These are phyloP conservation scores for Rapana venosa DNA, from an alignment of 2,888 invertebrate species.

Conservation along the genomic window DNA sequence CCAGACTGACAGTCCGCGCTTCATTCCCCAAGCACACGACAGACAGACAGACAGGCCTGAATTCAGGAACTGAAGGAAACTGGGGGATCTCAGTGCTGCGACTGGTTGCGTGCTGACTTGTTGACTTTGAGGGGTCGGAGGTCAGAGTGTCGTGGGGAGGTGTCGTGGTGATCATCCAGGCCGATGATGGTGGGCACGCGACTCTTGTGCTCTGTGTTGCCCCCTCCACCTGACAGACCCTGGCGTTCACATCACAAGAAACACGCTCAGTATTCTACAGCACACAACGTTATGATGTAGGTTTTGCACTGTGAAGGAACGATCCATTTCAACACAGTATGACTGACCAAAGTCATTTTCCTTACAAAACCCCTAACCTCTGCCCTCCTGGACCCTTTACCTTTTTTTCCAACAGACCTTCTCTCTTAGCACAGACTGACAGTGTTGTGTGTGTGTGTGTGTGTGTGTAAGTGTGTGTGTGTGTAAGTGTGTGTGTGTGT, in stretches of 20 bases:
- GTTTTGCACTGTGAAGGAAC: too few relatives aligned
- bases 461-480: too few relatives aligned
- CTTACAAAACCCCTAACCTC: too few relatives aligned
- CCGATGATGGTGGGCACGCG: slow-evolving; percentile 31
- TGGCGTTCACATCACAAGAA: not conserved
- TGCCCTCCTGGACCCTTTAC: too few relatives aligned
- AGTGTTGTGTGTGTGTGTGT: too few relatives aligned
- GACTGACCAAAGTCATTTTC: too few relatives aligned
- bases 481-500: too few relatives aligned
- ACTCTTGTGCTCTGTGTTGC: slow-evolving; percentile 32
- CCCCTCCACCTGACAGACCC: slow-evolving; percentile 35
- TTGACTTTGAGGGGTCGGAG: slow-evolving; percentile 47
- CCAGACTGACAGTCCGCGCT: not conserved
- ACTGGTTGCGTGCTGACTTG: slow-evolving; percentile 39
- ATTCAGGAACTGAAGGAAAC: not conserved
- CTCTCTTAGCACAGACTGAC: too few relatives aligned
- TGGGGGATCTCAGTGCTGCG: slow-evolving; percentile 8
- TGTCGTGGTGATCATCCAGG: slow-evolving; percentile 34
- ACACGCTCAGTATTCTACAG: too few relatives aligned
- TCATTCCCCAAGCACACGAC: not conserved
- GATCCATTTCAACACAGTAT: too few relatives aligned
- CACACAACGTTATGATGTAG: too few relatives aligned
- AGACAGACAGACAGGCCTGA: not conserved
- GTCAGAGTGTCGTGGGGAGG: slow-evolving; percentile 42
- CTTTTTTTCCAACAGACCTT: too few relatives aligned